phyloP scores from a whole-genome alignment of 2,113 vertebrate genomes.

The Phaethon lepturus region DNA sequence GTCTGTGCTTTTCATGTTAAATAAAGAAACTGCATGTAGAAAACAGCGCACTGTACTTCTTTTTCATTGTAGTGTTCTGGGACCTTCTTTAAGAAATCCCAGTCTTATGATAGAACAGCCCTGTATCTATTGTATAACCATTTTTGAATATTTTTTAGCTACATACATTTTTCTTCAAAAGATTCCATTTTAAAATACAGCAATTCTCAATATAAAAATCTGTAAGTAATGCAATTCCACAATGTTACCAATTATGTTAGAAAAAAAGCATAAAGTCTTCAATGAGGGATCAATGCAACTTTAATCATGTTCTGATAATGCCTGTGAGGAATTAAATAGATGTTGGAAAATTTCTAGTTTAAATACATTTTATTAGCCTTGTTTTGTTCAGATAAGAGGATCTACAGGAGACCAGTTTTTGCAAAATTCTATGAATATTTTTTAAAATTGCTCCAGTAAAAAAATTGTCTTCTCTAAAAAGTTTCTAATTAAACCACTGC shows the following conservation, averaged over 20 bases:
- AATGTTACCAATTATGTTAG: background rate
- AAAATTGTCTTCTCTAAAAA: background rate
- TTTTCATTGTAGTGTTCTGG: background rate
- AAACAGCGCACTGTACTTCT: background rate
- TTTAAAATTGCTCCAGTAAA: background rate
- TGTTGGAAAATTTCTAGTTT: background rate
- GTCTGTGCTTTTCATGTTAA: background rate
- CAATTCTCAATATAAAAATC: background rate
- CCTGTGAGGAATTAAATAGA: background rate
- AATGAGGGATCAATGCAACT: background rate
- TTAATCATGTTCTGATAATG: background rate
- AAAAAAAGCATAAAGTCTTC: background rate
- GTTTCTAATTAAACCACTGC: background rate
- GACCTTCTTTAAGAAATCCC: background rate
- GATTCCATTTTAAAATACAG: background rate
- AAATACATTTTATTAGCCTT: background rate
- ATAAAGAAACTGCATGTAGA: background rate
- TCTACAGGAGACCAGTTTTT: background rate
- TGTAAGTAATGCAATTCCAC: background rate
- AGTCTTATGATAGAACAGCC: background rate
- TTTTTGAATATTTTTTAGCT: background rate
- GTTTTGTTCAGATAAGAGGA: background rate
- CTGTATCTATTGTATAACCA: background rate
- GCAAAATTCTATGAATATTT: background rate
- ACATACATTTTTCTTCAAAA: background rate